Base-by-base conservation (phyloP, 1,140 invertebrate genomes). In the Macrocentrus cingulum region DNA sequence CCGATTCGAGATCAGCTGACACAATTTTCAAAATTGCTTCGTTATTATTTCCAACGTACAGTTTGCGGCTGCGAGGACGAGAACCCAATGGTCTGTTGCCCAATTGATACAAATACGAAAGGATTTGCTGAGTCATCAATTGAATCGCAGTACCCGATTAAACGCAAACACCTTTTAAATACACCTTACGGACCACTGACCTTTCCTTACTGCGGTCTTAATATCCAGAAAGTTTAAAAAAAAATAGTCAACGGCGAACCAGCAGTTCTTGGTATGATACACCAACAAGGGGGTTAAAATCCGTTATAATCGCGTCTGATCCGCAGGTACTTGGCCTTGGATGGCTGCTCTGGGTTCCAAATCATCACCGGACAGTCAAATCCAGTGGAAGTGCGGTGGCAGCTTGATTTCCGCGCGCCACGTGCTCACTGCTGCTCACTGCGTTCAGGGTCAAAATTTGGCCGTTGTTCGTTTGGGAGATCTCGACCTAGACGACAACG, bases 381-480 rank as follows among this genome's bases (percentile, higher is more conserved):
- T 80, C 0, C 75, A 78, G 62, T 90, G 85, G 81, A 72, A 86
- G n/a, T 96, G 93, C 72, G 92, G 89, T 0, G 92, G 88, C n/a
- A 86, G 88, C 22, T 79, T 95, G 0, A 84, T 96, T 42, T 87
- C 86, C 8, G 63, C 80, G 0, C 75, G 81, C 7, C 91, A 92
- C 70, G 81, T 94, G 1, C 60, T 95, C 2, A 94, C 92, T 1
- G 92, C 92, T 4, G 91, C 84, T 0, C 93, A 95, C 71, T 95
- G 92, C 74, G 87, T 95, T 25, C 72, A 78, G 37, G 81, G 83
- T 37, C 54, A 74, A 7, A 82, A 83, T 55, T 69, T 88, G 72
- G 84, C 81, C 61, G 13, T 86, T 0, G 87, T 86, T 0, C 80
- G 90, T 44, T 66, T 92, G 0, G 91, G 91, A 1, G 91, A 91